Conservation (phyloP, 2,888 invertebrate species). For the Tinea trinotella region DNA sequence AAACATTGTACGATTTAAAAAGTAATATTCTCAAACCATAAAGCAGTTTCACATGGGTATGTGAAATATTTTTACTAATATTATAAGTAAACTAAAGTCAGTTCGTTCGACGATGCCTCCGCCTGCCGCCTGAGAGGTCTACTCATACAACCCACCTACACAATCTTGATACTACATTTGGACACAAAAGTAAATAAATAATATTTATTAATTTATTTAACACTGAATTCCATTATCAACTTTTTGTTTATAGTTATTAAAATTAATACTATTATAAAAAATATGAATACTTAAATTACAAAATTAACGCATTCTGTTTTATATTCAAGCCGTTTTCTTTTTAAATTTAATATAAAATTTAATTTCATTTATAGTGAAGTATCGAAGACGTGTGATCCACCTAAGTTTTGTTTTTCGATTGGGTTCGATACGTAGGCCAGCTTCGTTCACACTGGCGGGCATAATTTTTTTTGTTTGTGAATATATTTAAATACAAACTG, state of each 20-base stretch:
- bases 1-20: constrained; percentile 61
- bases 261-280: no score
- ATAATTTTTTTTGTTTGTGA: constrained; percentile 58
- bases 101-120: constrained; percentile 20
- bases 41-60: constrained; percentile 66
- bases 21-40: constrained; percentile 69
- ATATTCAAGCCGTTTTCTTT: no score
- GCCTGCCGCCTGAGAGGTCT: constrained; percentile 10
- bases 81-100: constrained; percentile 67
- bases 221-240: background rate
- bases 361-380: constrained; percentile 21
- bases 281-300: no score
- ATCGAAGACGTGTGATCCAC: constrained; percentile 23
- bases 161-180: constrained; percentile 24
- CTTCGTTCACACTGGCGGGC: constrained; percentile 49
- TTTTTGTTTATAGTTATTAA: background rate
- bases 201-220: constrained; percentile 8
- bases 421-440: constrained; percentile 51
- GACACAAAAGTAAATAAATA: background rate
- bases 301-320: no score
- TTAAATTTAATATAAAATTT: no score
- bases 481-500: constrained; percentile 62
- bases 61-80: constrained; percentile 72
- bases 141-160: constrained; percentile 20
- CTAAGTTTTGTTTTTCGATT: constrained; percentile 50